phyloP scores from a whole-genome alignment of 2,113 vertebrate genomes.

The Cromileptes altivelis region DNA sequence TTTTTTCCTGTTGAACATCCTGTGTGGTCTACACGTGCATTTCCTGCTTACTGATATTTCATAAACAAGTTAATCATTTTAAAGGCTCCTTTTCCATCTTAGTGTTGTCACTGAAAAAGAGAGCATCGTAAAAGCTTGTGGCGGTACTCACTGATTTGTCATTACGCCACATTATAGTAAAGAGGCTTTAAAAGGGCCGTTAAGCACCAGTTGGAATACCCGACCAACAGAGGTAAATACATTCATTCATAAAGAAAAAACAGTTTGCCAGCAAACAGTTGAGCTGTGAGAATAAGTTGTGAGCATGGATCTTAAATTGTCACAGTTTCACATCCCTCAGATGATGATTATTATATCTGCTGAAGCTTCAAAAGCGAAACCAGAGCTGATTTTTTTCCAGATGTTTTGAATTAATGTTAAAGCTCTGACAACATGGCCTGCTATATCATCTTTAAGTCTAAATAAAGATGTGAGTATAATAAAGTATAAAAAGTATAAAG shows the following conservation, averaged over 20 bases:
- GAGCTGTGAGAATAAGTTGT: slow-evolving; percentile 2
- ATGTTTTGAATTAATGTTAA: neutral
- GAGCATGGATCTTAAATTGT: neutral
- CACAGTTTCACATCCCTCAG: neutral
- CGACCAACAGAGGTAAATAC: neutral
- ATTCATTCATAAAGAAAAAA: neutral
- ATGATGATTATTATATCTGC: neutral
- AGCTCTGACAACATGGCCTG: neutral
- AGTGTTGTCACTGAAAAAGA: neutral
- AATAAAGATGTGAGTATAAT: neutral
- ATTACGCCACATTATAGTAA: too few species aligned
- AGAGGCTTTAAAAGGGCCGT: neutral
- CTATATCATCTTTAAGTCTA: neutral
- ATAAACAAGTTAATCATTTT: neutral
- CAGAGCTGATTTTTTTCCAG: neutral
- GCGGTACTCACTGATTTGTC: neutral
- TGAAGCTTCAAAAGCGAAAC: neutral
- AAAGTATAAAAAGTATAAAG: too few species aligned
- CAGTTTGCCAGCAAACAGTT: neutral
- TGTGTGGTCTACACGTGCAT: neutral
- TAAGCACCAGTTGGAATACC: neutral
- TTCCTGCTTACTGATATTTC: neutral
- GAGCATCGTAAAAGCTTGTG: neutral
- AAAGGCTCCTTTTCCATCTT: neutral
- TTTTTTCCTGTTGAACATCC: neutral